These are phyloP conservation scores for Sebastes oblongus DNA, from an alignment of 2,797 vertebrate genomes.

Conservation along the genomic window DNA sequence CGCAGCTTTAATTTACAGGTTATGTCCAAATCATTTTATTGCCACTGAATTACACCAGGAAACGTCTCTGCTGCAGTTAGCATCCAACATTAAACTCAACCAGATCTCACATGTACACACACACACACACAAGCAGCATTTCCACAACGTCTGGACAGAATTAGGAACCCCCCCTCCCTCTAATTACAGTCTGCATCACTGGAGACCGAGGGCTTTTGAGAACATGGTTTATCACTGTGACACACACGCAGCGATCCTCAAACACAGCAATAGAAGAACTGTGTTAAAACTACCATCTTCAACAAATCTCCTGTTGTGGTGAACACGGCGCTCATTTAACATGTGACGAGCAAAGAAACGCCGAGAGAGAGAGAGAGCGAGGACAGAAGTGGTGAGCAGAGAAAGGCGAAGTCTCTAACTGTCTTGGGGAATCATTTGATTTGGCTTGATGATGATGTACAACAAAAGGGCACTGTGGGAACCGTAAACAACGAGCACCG, in stretches of 20 bases:
- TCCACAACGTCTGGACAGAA: conserved; percentile 72
- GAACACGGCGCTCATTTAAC: conserved; percentile 49
- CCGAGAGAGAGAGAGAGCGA: not conserved
- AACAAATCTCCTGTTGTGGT: conserved; percentile 55
- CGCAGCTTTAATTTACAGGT: conserved; percentile 21
- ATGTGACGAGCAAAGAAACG: conserved; percentile 31
- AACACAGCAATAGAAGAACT: conserved; percentile 22
- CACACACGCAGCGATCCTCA: conserved; percentile 20
- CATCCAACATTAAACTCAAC: conserved; percentile 59
- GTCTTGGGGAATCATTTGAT: conserved; percentile 52
- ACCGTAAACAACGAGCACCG: conserved; percentile 66
- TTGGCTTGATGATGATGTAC: conserved; percentile 56
- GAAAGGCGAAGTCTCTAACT: conserved; percentile 12
- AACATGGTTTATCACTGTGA: conserved; percentile 61
- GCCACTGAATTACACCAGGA: conserved; percentile 50
- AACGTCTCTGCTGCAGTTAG: conserved; percentile 45
- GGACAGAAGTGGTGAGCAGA: conserved; percentile 39
- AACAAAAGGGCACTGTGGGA: conserved; percentile 67
- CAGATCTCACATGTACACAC: conserved; percentile 57
- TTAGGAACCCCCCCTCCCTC: conserved; percentile 56
- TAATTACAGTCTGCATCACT: conserved; percentile 71
- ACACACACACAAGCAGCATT: conserved; percentile 52
- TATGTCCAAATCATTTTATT: conserved; percentile 35
- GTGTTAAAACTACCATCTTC: conserved; percentile 38
- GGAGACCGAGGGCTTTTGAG: conserved; percentile 52